Conservation (phyloP, 2,888 invertebrate genomes). For the Tenthredo distinguenda region DNA sequence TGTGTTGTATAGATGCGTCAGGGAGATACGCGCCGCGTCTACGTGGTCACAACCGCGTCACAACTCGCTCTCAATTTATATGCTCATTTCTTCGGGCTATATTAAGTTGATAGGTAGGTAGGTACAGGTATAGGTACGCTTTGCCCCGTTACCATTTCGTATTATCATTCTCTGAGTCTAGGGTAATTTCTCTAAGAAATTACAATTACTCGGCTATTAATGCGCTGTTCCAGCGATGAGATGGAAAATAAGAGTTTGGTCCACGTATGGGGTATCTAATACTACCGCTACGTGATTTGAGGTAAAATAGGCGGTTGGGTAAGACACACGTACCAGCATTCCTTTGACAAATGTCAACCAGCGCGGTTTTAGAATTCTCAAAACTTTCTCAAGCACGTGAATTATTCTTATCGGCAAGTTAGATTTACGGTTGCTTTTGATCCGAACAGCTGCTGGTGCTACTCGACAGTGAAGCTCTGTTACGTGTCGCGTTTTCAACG, state of each 20-base stretch:
- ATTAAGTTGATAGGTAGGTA: background rate
- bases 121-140: background rate
- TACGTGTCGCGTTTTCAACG: conserved; percentile 16
- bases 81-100: conserved; percentile 17
- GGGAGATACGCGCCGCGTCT: background rate
- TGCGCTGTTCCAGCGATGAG: background rate
- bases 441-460: conserved; percentile 36
- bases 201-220: conserved; percentile 21
- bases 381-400: conserved; percentile 29
- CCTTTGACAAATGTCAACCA: conserved; percentile 30
- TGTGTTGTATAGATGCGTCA: conserved; percentile 13
- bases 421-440: conserved; percentile 46
- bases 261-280: background rate
- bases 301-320: background rate
- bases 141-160: background rate
- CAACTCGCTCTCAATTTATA: conserved; percentile 42
- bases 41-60: conserved; percentile 38
- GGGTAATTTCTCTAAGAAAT: background rate
- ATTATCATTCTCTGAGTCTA: background rate
- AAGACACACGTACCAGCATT: background rate
- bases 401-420: conserved; percentile 46
- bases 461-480: conserved; percentile 23
- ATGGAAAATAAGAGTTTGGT: background rate
- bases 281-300: background rate
- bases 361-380: background rate